These are phyloP conservation scores for Toxotes lorentzi DNA, from an alignment of 2,797 vertebrate species.

Conservation along the genomic window DNA sequence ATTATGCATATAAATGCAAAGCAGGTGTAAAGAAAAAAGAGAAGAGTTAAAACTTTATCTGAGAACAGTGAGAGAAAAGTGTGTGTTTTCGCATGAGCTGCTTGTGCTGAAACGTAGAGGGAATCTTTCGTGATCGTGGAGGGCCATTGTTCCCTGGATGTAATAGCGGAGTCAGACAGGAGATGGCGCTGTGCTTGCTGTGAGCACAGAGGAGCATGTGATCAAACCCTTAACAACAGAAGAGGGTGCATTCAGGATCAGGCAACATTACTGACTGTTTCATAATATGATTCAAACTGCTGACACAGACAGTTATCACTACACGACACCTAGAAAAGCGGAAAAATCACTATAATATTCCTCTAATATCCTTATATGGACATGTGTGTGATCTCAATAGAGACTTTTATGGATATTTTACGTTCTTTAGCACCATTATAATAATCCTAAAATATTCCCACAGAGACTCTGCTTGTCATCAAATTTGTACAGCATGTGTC, in stretches of 20 bases:
- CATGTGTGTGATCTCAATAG: slow-evolving; percentile 4
- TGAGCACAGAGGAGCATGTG: slow-evolving; percentile 52
- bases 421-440: neutral
- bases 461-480: slow-evolving; percentile 12
- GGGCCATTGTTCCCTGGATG: slow-evolving; percentile 57
- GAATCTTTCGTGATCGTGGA: neutral
- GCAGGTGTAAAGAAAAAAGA: slow-evolving; percentile 32
- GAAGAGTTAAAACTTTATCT: slow-evolving; percentile 29
- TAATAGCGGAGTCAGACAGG: slow-evolving; percentile 62
- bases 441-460: slow-evolving; percentile 6
- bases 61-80: slow-evolving; percentile 34
- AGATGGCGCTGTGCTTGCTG: slow-evolving; percentile 81
- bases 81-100: slow-evolving; percentile 26
- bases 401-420: slow-evolving; percentile 20
- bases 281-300: slow-evolving; percentile 42
- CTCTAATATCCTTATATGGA: neutral
- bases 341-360: slow-evolving; percentile 8
- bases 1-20: slow-evolving; percentile 68
- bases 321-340: neutral
- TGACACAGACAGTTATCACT: slow-evolving; percentile 33
- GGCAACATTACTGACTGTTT: slow-evolving; percentile 47
- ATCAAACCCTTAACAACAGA: slow-evolving; percentile 42
- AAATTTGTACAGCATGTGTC: slow-evolving; percentile 17
- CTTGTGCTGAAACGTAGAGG: neutral
- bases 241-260: slow-evolving; percentile 57